Conservation (phyloP, 1,140 invertebrate genomes). For the Calliopsis andreniformis region DNA sequence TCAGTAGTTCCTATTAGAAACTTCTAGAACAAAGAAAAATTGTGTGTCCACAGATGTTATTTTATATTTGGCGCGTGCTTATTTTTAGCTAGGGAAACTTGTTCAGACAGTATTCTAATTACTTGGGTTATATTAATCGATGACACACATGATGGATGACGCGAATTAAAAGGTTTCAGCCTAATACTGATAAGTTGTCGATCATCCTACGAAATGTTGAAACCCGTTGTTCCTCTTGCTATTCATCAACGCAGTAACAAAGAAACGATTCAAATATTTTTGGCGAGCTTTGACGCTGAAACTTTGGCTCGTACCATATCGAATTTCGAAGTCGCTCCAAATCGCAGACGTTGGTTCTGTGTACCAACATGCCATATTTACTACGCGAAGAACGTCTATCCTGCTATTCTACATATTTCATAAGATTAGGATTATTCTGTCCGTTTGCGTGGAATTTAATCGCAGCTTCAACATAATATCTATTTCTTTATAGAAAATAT, state of each 20-base stretch:
- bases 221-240: neutral
- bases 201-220: neutral
- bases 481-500: too few species aligned
- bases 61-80: neutral
- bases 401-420: neutral
- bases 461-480: too few species aligned
- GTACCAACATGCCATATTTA: constrained; percentile 4
- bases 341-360: neutral
- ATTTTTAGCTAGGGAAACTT: neutral
- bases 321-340: neutral
- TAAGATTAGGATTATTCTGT: too few species aligned
- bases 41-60: too few species aligned
- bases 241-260: neutral
- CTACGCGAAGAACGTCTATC: neutral
- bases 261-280: neutral
- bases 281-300: neutral
- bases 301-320: neutral
- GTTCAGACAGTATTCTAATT: neutral
- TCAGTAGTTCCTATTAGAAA: too few species aligned
- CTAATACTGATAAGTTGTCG: constrained; percentile 21
- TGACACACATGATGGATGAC: constrained; percentile 7
- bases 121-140: constrained; percentile 7
- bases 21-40: too few species aligned
- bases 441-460: too few species aligned
- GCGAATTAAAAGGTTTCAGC: constrained; percentile 13